phyloP scores from a whole-genome alignment of 2,113 vertebrate genomes.

The Anhinga rufa region DNA sequence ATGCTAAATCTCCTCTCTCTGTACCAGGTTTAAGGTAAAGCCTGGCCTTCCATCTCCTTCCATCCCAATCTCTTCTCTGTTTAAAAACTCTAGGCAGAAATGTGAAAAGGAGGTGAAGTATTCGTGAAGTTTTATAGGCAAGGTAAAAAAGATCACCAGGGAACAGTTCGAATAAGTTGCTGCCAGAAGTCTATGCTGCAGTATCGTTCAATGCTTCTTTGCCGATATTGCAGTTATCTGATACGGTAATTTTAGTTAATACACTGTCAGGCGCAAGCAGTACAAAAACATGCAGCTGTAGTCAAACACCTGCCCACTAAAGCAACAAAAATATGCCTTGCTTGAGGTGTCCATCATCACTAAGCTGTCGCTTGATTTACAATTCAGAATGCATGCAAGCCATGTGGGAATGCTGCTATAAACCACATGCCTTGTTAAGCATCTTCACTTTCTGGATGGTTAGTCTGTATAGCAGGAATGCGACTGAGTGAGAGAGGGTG shows the following conservation, averaged over 20 bases:
- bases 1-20: not conserved
- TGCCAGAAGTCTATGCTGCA: not conserved
- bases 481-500: not conserved
- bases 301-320: slow-evolving; percentile 23
- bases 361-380: not conserved
- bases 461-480: not conserved
- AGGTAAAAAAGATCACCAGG: not conserved
- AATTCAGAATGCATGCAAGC: not conserved
- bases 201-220: not conserved
- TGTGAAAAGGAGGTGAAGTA: not conserved
- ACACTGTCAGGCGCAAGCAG: slow-evolving; percentile 4
- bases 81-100: not conserved
- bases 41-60: not conserved
- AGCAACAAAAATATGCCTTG: not conserved
- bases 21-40: not conserved
- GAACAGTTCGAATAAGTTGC: not conserved
- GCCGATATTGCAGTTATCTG: not conserved
- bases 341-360: not conserved
- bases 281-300: slow-evolving; percentile 18
- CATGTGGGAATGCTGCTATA: not conserved
- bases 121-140: not conserved
- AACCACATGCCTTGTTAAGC: not conserved
- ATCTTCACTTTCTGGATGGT: not conserved
- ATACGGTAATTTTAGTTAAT: not conserved
- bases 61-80: not conserved